Base-by-base conservation (phyloP, 2,797 vertebrate genomes). In the Streptopelia turtur region DNA sequence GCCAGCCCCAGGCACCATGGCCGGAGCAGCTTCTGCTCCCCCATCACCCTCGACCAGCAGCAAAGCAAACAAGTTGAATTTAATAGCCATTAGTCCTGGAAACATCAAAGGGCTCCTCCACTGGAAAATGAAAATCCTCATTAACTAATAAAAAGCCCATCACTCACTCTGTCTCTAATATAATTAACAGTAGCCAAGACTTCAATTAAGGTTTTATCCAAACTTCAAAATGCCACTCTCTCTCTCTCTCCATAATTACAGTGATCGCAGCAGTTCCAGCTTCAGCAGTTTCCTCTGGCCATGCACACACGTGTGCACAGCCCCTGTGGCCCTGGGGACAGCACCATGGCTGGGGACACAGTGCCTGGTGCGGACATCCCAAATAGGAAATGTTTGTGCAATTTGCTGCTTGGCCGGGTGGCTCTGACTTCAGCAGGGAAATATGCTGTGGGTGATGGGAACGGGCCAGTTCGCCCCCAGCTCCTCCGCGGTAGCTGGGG, bases 121-220 rank as follows among this genome's bases (percentile, higher is more conserved):
- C 79, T 45, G 84, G 90, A 88, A 96, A 94, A 97, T 95, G 89
- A 94, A 97, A 97, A 96, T 96, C 96, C 96, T 97, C 97, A 96
- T 97, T 97, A 97, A 93, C 96, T 96, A 97, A 97, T 97, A 96
- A 97, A 97, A 96, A 97, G 96, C 96, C 96, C 95, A 83, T 95
- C 49, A 13, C 97, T 97, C 96, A 63, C 92, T 95, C 94, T 79
- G 95, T 93, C 96, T 96, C 91, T 95, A 93, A 95, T 93, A 89
- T 96, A 96, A 97, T 97, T 97, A 97, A 96, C 92, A 69, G 89
- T 96, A 95, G 96, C 96, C 97, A 96, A 94, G 94, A 87, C 93
- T 96, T 95, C 97, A 96, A 95, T 96, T 96, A 96, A 95, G 90
- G 95, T 85, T 95, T 96, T 88, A 93, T 90, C 89, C 97, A 87